These are phyloP conservation scores for Brenthis daphne DNA, from an alignment of 2,888 invertebrate genomes.

Conservation along the genomic window DNA sequence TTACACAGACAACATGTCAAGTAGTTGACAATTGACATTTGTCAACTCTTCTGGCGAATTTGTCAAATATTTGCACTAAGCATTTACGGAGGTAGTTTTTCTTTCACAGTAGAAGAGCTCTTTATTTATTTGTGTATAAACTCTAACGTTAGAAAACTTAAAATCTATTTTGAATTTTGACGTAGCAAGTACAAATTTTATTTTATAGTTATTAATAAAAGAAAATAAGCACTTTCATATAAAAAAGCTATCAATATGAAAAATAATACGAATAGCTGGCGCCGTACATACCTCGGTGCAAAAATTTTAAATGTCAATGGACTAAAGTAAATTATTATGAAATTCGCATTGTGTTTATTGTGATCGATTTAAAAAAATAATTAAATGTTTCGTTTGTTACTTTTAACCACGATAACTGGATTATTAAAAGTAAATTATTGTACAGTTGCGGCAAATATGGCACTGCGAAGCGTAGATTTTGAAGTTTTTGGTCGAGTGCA, in stretches of 20 bases:
- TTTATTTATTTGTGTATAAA: not conserved
- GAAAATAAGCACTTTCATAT: not conserved
- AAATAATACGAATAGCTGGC: not conserved
- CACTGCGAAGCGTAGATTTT: conserved; percentile 72
- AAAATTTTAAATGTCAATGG: conserved; percentile 1
- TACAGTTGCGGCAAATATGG: conserved; percentile 48
- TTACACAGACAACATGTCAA: conserved; percentile 6
- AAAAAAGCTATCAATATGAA: not conserved
- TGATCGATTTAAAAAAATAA: conserved; percentile 2
- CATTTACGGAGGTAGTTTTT: conserved; percentile 11
- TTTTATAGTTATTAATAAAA: too few relatives aligned
- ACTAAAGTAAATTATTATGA: not conserved
- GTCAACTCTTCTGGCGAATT: not conserved
- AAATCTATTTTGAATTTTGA: too few relatives aligned
- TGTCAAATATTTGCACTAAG: not conserved
- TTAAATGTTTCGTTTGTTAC: conserved; percentile 58
- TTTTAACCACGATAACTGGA: conserved; percentile 51
- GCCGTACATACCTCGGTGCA: not conserved
- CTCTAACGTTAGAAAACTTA: too few relatives aligned
- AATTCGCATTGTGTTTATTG: conserved; percentile 5
- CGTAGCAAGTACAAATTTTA: not conserved
- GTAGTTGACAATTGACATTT: conserved; percentile 4
- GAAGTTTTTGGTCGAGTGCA: conserved; percentile 84
- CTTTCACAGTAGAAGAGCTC: not conserved
- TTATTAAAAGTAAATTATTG: conserved; percentile 44